Percentiles rank a stretch among this genome's conserved stretches.
phyloP scores from a whole-genome alignment of 2,797 vertebrate species.

The Eupleurogrammus muticus region DNA sequence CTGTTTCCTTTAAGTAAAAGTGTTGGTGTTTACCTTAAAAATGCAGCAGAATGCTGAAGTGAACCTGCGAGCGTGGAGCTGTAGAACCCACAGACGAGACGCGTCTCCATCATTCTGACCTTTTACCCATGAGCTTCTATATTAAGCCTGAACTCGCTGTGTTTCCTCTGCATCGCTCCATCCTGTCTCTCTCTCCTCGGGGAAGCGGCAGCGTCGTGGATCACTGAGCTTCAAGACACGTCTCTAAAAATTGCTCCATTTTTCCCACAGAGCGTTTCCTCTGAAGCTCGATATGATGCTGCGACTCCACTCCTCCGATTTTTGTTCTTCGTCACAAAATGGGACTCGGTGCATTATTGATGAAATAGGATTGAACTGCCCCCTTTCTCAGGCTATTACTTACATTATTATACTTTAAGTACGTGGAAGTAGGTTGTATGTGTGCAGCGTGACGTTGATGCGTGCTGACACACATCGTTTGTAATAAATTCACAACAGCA shows the following conservation, averaged over 20 bases:
- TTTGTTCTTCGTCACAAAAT: conserved; percentile 17
- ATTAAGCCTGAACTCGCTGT: conserved; percentile 53
- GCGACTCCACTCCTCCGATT: conserved; percentile 5
- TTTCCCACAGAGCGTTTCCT: conserved; percentile 47
- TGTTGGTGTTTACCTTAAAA: too few species aligned
- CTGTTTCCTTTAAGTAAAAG: too few species aligned
- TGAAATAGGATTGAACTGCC: conserved; percentile 32
- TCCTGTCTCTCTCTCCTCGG: conserved; percentile 56
- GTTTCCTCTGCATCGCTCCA: conserved; percentile 37
- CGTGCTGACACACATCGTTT: conserved; percentile 15
- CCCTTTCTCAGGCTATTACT: conserved; percentile 33
- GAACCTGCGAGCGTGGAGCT: too few species aligned
- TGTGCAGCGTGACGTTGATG: conserved; percentile 1
- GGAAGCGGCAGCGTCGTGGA: conserved; percentile 73
- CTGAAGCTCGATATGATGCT: conserved; percentile 50
- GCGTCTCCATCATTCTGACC: too few species aligned
- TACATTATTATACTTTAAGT: conserved; percentile 21
- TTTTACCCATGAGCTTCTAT: conserved; percentile 62
- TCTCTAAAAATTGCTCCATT: conserved; percentile 69
- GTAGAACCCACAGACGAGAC: too few species aligned
- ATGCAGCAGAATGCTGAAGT: too few species aligned
- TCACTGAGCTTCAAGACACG: conserved; percentile 76
- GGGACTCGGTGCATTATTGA: conserved; percentile 52
- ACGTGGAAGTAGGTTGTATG: background rate
- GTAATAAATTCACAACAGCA: conserved; percentile 19